These are phyloP conservation scores for Calameuta pallipes DNA, from an alignment of 2,888 invertebrate genomes.

Conservation along the genomic window DNA sequence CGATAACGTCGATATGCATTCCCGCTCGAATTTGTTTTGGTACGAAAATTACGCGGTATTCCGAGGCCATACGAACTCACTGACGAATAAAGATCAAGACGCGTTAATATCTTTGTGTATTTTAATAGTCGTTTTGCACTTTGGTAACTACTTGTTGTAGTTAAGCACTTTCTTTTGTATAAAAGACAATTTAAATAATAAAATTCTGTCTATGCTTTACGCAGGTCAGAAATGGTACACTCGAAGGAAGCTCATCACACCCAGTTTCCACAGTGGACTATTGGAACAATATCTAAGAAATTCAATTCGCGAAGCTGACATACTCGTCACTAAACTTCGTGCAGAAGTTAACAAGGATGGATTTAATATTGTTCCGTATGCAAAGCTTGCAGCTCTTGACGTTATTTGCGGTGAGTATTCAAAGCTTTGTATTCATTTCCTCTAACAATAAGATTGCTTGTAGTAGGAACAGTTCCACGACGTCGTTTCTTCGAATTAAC, in stretches of 20 bases:
- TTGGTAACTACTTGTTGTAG: neutral
- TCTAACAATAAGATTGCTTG: neutral
- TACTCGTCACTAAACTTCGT: conserved; percentile 51
- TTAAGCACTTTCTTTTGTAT: neutral
- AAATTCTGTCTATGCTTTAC: neutral
- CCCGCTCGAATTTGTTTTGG: neutral
- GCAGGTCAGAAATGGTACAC: conserved; percentile 56
- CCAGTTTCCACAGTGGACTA: conserved; percentile 58
- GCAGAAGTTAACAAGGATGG: conserved; percentile 48
- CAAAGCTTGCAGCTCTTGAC: conserved; percentile 61
- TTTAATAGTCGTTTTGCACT: neutral
- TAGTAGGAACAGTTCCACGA: neutral
- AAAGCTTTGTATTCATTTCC: neutral
- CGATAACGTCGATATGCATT: neutral
- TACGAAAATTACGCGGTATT: neutral
- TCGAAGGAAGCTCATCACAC: conserved; percentile 59
- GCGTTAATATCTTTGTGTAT: neutral
- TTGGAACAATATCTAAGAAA: conserved; percentile 52
- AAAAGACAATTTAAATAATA: neutral
- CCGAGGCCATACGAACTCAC: neutral
- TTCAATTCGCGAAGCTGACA: conserved; percentile 40
- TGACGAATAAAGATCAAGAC: neutral
- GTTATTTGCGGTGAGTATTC: conserved; percentile 57
- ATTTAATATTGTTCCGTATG: conserved; percentile 59
- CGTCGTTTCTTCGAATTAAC: neutral